Evolutionary conservation across 2,797 vertebrate species (phyloP), one percentile per base, ranked within the genome.

Genomic region (Somateria mollissima): DNA sequence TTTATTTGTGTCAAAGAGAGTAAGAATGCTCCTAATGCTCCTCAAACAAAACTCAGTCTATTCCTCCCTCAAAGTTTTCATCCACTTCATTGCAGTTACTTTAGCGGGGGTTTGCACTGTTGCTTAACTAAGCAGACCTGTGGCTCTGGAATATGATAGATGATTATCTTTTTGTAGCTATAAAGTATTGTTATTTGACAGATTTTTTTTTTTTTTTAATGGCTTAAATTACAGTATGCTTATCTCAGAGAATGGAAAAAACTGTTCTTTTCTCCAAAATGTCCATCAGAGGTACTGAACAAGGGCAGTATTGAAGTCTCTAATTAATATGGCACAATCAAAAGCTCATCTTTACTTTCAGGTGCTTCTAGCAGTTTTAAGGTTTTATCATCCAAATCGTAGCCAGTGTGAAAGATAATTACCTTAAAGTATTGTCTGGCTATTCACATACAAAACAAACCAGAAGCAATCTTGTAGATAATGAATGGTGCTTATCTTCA

Each of bases 191-290:
- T 24, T 71, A 6, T 39, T 61, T 60, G 37, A 14, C 5, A n/a
- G 28, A 30, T 4, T 11, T 71, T 71, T 74, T 15, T 39, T 39
- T 45, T 45, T 45, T 45, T 19, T 19, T 36, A 36, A 1, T 20
- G 11, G 30, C 37, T 83, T 84, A 56, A 74, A 60, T 82, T 78
- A 66, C 74, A 87, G 49, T 5, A 7, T 39, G 11, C 7, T 71
- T 67, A 57, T 62, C 18, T 54, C 3, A 0, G 41, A 80, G 60
- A 71, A 79, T 56, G 54, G 28, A 1, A 65, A 32, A 11, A 5
- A 18, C 10, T 13, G 22, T 41, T 8, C 56, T 45, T 3, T 30
- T 10, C 2, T 3, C 2, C 4, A 58, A 56, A 58, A 51, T 2
- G 4, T 51, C 24, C 8, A 4, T 4, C 5, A 2, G 36, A 13